Evolutionary conservation across 2,113 vertebrate species (phyloP), one percentile per base, ranked within the genome.

Genomic region (Caranx melampygus): DNA sequence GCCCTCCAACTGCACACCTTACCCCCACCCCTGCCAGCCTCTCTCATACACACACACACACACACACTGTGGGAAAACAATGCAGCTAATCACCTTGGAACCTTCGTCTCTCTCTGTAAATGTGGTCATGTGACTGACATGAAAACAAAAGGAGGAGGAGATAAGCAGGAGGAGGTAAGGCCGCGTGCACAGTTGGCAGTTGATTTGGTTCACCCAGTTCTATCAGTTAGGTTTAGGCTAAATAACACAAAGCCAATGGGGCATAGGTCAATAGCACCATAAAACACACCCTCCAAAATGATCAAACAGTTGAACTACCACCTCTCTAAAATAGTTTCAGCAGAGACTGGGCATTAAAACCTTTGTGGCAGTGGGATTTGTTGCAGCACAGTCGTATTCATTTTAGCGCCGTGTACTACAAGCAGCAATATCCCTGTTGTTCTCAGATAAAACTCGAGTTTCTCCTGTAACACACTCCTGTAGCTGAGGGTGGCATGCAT

Each of bases 41-140:
- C 45, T 77, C 71, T 79, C 51, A 62, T 61, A 70, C 75, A 49
- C 63, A 67, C 52, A 80, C 70, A 71, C 54, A 66, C 65, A 73
- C 33, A 65, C 34, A 75, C 26, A 51, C 18, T 77, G 85, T 52
- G 52, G 78, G 81, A 85, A 87, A 88, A 91, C 73, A 79, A 88
- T 88, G 83, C 79, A 89, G 91, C 91, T 92, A 92, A 89, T 91
- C 81, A 83, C 67, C 75, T 86, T 75, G 67, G 66, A 82, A 76
- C 80, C 61, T 35, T 75, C 58, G 40, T 40, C 66, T 40, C 75
- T 87, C 82, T 91, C 78, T 92, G 84, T 73, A 89, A 91, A 88
- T 69, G 83, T 82, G 86, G 78, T 72, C 85, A 86, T 90, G 64
- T 84, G 88, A 92, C 72, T 82, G 82, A 90, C 80, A 75, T 42